Conservation (phyloP, 2,797 vertebrate genomes). For the Enteromius unitaeniatus region DNA sequence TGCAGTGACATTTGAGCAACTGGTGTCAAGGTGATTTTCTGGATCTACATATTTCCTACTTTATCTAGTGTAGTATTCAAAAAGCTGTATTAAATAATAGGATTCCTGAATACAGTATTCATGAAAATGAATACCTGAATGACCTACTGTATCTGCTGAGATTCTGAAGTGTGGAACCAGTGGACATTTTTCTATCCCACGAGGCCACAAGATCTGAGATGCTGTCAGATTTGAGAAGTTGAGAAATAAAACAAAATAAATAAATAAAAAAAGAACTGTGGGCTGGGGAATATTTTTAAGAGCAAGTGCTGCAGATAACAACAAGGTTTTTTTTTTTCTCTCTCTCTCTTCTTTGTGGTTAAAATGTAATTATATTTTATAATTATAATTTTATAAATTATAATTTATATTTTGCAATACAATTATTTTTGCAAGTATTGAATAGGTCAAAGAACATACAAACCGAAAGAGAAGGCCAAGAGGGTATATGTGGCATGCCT, state of each 20-base stretch:
- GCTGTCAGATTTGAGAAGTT: neutral
- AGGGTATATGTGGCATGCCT: too few species aligned
- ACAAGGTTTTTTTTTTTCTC: too few species aligned
- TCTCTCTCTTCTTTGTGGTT: too few species aligned
- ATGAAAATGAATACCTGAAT: neutral
- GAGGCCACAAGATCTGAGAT: neutral
- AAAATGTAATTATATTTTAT: too few species aligned
- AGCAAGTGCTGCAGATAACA: neutral
- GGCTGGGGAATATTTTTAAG: too few species aligned
- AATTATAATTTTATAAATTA: too few species aligned
- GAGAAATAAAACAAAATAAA: neutral
- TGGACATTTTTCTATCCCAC: neutral
- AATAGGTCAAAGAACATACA: too few species aligned
- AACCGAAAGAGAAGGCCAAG: too few species aligned
- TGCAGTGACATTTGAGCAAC: neutral
- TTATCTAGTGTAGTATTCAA: neutral
- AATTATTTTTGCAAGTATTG: too few species aligned
- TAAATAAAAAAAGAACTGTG: neutral
- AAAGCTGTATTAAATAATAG: neutral
- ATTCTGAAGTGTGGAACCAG: neutral
- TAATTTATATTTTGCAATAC: too few species aligned
- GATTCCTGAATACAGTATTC: neutral
- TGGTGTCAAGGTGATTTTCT: neutral
- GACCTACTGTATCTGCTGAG: conserved; percentile 4
- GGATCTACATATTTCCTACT: neutral